Conservation (phyloP, 2,113 vertebrate genomes). For the Vanacampus margaritifer region DNA sequence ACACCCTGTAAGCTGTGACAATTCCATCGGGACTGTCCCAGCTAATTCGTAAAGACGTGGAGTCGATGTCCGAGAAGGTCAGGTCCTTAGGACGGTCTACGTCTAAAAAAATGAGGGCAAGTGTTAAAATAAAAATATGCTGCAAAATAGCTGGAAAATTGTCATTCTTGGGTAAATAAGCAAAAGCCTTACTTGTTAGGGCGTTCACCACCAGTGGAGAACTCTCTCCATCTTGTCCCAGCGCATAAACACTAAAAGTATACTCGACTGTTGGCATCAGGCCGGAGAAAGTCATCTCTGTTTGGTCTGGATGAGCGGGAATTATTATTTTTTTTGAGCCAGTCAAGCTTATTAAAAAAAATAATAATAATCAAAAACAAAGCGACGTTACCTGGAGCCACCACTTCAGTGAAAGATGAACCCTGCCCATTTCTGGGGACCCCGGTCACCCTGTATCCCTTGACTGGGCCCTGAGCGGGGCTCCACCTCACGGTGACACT, state of each 20-base stretch:
- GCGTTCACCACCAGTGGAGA: constrained; percentile 83
- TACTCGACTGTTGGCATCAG: constrained; percentile 91
- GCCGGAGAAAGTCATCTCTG: constrained; percentile 88
- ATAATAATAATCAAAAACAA: no score
- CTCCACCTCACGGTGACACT: constrained; percentile 90
- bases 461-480: constrained; percentile 84
- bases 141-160: neutral
- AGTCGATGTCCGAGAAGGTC: constrained; percentile 90
- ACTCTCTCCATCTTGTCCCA: constrained; percentile 85
- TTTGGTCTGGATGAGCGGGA: constrained; percentile 78
- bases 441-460: constrained; percentile 88
- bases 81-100: constrained; percentile 93
- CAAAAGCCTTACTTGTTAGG: constrained; percentile 79
- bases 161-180: neutral
- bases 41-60: constrained; percentile 88
- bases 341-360: neutral
- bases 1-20: constrained; percentile 88
- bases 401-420: constrained; percentile 76
- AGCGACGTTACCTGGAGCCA: constrained; percentile 78
- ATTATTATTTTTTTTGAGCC: no score
- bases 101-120: constrained; percentile 63
- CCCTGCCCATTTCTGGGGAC: constrained; percentile 82
- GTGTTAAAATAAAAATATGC: neutral
- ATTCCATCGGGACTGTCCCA: constrained; percentile 96
- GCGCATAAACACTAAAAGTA: constrained; percentile 82